Conservation (phyloP, 1,140 invertebrate genomes). For the Aricia agestis region DNA sequence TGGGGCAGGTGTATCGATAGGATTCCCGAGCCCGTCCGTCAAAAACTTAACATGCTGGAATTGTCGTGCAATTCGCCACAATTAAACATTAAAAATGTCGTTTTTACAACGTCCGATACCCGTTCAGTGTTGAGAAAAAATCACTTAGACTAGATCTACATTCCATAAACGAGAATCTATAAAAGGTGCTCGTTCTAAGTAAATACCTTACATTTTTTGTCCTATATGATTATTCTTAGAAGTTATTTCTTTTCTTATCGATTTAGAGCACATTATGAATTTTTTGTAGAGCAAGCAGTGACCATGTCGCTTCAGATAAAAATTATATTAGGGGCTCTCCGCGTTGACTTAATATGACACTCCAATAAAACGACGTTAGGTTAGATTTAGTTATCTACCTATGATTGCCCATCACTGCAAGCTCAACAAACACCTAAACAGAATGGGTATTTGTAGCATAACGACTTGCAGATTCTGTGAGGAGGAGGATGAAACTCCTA, state of each 20-base stretch:
- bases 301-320: no score
- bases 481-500: no score
- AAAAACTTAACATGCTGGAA: background rate
- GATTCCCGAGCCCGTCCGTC: background rate
- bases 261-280: no score
- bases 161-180: background rate
- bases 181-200: background rate
- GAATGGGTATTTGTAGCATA: no score
- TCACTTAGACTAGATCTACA: conserved; percentile 3
- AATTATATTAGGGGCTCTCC: no score
- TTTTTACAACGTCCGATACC: conserved; percentile 2
- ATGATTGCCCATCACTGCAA: no score
- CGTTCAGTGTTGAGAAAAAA: background rate
- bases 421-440: no score
- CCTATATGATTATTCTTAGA: conserved; percentile 32
- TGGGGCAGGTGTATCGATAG: background rate
- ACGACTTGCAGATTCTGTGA: no score
- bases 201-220: conserved; percentile 29
- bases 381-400: no score
- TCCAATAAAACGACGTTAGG: no score
- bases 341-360: no score
- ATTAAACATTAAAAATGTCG: conserved; percentile 3
- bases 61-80: conserved; percentile 2
- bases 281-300: no score
- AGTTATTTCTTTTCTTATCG: conserved; percentile 54